These are phyloP conservation scores for Anguilla obscura DNA, from an alignment of 2,797 vertebrate genomes.

Conservation along the genomic window DNA sequence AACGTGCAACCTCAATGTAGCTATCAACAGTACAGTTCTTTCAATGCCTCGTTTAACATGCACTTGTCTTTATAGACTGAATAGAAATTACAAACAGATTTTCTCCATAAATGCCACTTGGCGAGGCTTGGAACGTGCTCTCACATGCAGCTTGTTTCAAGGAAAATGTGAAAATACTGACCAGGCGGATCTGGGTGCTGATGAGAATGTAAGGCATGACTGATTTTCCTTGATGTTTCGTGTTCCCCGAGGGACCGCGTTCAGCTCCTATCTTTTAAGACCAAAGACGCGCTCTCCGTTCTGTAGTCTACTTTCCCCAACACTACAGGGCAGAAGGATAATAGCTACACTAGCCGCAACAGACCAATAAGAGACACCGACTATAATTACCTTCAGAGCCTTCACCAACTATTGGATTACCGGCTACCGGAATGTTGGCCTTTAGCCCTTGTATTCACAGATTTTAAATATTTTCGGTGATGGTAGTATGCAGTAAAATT, in stretches of 20 bases:
- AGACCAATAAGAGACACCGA: slow-evolving; percentile 1
- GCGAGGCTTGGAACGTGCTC: background rate
- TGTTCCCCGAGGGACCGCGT: background rate
- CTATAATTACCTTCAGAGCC: background rate
- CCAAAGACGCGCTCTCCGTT: background rate
- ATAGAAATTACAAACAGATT: background rate
- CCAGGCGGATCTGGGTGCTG: slow-evolving; percentile 77
- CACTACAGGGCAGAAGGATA: background rate
- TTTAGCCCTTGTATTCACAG: background rate
- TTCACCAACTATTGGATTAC: background rate
- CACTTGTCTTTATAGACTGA: background rate
- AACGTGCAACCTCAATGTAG: background rate
- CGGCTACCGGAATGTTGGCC: background rate
- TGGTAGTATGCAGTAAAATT: too few relatives aligned
- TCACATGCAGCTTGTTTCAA: background rate
- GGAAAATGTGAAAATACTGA: slow-evolving; percentile 52
- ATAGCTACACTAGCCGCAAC: background rate
- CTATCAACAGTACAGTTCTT: background rate
- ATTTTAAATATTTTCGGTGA: too few relatives aligned
- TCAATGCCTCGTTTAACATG: background rate
- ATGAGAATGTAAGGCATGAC: slow-evolving; percentile 74
- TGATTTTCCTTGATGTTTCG: background rate
- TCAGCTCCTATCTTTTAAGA: background rate
- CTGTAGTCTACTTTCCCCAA: background rate
- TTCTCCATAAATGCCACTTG: background rate